Percentiles rank a stretch among this genome's conserved stretches.
Evolutionary conservation across 1,140 invertebrate species (phyloP).

Genomic region (Drosophila yakuba): DNA sequence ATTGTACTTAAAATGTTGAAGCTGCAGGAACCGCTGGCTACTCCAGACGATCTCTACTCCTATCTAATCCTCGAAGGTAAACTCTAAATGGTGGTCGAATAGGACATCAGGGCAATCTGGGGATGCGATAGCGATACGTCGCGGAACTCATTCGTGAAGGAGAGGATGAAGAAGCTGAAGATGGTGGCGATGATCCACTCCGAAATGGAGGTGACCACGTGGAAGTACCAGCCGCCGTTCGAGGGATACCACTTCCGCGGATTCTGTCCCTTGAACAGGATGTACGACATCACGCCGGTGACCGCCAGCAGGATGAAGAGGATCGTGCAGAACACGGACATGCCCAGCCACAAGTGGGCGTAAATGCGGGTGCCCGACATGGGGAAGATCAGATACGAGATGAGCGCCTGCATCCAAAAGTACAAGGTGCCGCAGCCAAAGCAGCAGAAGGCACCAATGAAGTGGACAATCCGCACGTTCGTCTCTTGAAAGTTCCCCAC

Average conservation of each 20-base stretch:
- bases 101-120: constrained; percentile 66
- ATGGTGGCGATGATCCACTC: constrained; percentile 89
- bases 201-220: constrained; percentile 87
- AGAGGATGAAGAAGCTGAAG: constrained; percentile 88
- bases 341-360: constrained; percentile 86
- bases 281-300: constrained; percentile 86
- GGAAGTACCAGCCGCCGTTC: constrained; percentile 88
- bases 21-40: constrained; percentile 4
- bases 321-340: constrained; percentile 87
- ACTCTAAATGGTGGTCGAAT: constrained; percentile 61
- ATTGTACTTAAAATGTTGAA: constrained; percentile 4
- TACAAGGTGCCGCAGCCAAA: constrained; percentile 89
- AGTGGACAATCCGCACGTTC: constrained; percentile 89
- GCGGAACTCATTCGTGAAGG: constrained; percentile 88
- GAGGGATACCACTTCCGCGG: constrained; percentile 87
- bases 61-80: background rate
- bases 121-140: constrained; percentile 84
- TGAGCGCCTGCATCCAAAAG: constrained; percentile 88
- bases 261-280: constrained; percentile 86
- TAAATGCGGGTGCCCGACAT: constrained; percentile 86
- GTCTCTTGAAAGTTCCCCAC: constrained; percentile 93
- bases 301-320: constrained; percentile 86
- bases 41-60: background rate
- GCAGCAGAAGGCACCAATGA: constrained; percentile 89
- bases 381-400: constrained; percentile 88